These are phyloP conservation scores for Cyprinodon variegatus DNA, from an alignment of 2,113 vertebrate genomes.

Conservation along the genomic window DNA sequence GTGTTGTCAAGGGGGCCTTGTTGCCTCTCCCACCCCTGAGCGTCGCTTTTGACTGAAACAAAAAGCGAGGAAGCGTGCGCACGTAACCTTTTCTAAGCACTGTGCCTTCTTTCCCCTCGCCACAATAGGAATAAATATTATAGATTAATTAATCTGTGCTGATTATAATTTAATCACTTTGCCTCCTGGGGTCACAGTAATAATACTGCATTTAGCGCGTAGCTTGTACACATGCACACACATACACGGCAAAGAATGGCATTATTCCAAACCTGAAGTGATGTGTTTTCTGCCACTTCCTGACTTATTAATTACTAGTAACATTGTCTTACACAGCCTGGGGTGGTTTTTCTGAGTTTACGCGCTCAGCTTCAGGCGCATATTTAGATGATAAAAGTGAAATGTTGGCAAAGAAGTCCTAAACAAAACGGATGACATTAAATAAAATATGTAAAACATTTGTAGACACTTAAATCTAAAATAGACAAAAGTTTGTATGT, in stretches of 20 bases:
- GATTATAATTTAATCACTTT: conserved; percentile 99
- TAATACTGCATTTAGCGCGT: conserved; percentile 87
- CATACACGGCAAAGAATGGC: conserved; percentile 44
- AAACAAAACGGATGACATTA: neutral
- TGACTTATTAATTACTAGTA: conserved; percentile 74
- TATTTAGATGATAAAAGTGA: neutral
- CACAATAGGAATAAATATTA: conserved; percentile 99
- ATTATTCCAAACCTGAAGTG: conserved; percentile 60
- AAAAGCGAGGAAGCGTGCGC: conserved; percentile 84
- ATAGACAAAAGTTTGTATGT: neutral
- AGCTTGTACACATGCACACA: conserved; percentile 73
- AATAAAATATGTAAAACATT: neutral
- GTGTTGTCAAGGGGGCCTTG: conserved; percentile 94
- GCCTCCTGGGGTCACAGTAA: conserved; percentile 85
- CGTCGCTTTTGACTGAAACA: conserved; percentile 92
- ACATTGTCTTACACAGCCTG: conserved; percentile 62
- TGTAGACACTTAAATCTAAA: neutral
- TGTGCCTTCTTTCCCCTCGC: conserved; percentile 86
- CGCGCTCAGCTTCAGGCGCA: conserved; percentile 22
- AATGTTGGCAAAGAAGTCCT: neutral
- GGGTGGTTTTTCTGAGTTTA: conserved; percentile 28
- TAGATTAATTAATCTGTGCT: conserved; percentile 99
- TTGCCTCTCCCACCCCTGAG: conserved; percentile 85
- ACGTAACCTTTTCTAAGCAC: conserved; percentile 91
- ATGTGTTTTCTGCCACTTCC: conserved; percentile 61